Evolutionary conservation across 1,140 invertebrate genomes (phyloP).

Genomic region (Babylonia areolata): DNA sequence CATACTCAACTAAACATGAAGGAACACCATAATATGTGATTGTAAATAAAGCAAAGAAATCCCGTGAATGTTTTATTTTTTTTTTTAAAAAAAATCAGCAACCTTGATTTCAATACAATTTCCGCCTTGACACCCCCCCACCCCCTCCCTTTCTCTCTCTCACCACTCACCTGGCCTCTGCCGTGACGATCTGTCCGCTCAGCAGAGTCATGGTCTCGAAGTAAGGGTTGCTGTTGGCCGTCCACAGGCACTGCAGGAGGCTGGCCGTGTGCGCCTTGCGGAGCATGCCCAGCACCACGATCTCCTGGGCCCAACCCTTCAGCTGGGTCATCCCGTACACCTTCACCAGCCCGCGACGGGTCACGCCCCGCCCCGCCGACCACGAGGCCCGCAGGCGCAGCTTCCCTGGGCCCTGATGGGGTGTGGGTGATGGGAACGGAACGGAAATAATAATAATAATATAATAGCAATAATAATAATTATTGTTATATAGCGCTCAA

Average conservation of each 20-base stretch:
- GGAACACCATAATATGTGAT: no score
- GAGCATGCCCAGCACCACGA: conserved; percentile 70
- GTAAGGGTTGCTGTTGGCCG: conserved; percentile 69
- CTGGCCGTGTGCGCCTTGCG: conserved; percentile 65
- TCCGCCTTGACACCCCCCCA: neutral
- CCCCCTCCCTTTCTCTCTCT: neutral
- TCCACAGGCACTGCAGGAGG: conserved; percentile 71
- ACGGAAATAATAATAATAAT: no score
- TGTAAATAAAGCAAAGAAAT: no score
- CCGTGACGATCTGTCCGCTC: conserved; percentile 68
- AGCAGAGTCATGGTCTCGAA: conserved; percentile 72
- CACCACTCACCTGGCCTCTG: conserved; percentile 64
- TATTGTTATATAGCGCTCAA: no score
- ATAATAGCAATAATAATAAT: no score
- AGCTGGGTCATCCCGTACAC: conserved; percentile 64
- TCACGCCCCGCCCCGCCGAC: conserved; percentile 59
- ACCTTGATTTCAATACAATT: neutral
- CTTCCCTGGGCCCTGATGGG: conserved; percentile 65
- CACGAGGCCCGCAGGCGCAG: conserved; percentile 65
- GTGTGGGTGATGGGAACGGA: no score
- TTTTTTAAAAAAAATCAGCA: no score
- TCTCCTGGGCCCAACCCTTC: conserved; percentile 71
- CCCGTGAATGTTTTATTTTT: no score
- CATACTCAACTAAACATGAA: no score
- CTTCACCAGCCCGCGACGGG: conserved; percentile 65